A percentile compares a stretch with the other conserved stretches of the same genome.
phyloP scores from a whole-genome alignment of 2,113 vertebrate genomes.

The Sterna hirundo region DNA sequence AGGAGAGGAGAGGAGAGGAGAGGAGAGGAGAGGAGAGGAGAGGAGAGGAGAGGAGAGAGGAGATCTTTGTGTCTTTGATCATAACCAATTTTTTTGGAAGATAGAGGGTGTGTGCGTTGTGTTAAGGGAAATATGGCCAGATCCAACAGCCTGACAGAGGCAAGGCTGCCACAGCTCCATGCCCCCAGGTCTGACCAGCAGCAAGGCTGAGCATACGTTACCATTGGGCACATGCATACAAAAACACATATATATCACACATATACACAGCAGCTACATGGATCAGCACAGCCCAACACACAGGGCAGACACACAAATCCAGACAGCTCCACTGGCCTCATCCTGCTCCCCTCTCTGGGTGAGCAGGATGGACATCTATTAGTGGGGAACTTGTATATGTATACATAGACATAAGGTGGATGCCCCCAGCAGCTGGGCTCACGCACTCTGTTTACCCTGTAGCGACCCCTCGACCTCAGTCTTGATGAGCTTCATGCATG shows the following conservation, averaged over 20 bases:
- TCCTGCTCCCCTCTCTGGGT: background rate
- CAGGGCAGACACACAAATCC: background rate
- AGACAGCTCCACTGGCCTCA: background rate
- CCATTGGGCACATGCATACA: background rate
- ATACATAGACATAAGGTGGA: background rate
- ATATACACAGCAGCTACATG: background rate
- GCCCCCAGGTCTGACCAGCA: background rate
- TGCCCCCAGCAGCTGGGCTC: background rate
- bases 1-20: too few species aligned
- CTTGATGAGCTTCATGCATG: background rate
- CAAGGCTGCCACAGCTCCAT: background rate
- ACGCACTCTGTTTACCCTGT: background rate
- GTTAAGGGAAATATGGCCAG: background rate
- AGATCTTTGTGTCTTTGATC: background rate
- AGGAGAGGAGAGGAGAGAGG: too few species aligned
- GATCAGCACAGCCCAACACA: background rate
- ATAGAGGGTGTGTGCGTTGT: fast-evolving
- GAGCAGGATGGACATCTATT: background rate
- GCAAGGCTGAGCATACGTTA: background rate
- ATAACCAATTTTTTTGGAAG: background rate
- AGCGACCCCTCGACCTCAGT: background rate
- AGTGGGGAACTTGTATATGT: background rate
- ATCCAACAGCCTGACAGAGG: background rate
- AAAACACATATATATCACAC: fast-evolving
- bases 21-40: too few species aligned